phyloP scores from a whole-genome alignment of 2,888 invertebrate genomes.

The Melangyna quadrimaculata region DNA sequence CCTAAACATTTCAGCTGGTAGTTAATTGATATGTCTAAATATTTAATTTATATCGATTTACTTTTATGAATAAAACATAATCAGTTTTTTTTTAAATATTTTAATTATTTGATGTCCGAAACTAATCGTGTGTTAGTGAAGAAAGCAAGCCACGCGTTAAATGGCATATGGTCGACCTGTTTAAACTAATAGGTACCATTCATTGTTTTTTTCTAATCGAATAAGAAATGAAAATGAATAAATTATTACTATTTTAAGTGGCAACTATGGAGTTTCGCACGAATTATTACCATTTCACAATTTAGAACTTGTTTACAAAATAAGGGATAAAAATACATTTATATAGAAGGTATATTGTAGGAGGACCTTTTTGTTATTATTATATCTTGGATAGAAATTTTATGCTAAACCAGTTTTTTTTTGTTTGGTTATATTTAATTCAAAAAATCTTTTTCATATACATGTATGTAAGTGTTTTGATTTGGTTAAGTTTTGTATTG shows the following conservation, averaged over 20 bases:
- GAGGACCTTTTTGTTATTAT: neutral
- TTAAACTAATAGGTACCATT: neutral
- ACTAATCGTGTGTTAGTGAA: neutral
- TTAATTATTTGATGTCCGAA: neutral
- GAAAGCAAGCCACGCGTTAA: neutral
- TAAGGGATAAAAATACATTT: neutral
- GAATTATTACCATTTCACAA: neutral
- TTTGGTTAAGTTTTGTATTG: neutral
- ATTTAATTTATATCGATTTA: neutral
- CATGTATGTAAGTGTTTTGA: neutral
- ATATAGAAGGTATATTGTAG: neutral
- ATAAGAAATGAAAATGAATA: neutral
- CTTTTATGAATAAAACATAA: constrained; percentile 6
- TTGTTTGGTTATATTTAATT: neutral
- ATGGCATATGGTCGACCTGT: neutral
- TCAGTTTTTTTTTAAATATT: neutral
- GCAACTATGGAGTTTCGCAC: neutral
- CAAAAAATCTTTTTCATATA: neutral
- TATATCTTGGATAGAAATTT: neutral
- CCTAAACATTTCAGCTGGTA: neutral
- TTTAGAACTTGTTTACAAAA: neutral
- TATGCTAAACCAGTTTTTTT: neutral
- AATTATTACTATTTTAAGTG: neutral
- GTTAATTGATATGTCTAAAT: too few species aligned
- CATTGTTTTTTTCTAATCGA: neutral